Conservation (phyloP, 1,140 invertebrate genomes). For the Lepidurus apus region DNA sequence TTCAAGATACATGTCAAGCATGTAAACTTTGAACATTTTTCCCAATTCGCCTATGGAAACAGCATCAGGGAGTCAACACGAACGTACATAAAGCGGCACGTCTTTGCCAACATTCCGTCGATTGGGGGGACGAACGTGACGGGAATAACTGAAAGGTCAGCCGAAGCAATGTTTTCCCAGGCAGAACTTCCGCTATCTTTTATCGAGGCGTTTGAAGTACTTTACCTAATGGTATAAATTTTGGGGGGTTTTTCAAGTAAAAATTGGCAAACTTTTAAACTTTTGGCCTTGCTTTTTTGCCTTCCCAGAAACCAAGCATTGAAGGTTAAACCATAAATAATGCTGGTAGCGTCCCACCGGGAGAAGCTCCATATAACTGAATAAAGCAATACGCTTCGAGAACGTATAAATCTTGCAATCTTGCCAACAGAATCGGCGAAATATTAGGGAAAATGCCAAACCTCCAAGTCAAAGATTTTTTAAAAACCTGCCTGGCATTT, state of each 20-base stretch:
- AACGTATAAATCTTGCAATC: too few species aligned
- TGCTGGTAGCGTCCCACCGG: too few species aligned
- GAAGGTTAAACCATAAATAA: too few species aligned
- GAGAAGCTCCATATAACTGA: too few species aligned
- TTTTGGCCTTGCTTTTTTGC: background rate
- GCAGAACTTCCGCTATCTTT: conserved; percentile 4
- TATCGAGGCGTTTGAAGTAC: background rate
- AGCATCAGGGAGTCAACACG: background rate
- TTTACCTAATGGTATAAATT: background rate
- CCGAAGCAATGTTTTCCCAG: background rate
- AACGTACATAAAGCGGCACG: background rate
- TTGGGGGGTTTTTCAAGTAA: background rate
- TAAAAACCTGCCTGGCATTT: too few species aligned
- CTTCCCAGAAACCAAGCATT: too few species aligned
- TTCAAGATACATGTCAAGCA: conserved; percentile 22
- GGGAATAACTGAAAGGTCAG: background rate
- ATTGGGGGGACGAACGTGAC: background rate
- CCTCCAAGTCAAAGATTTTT: too few species aligned
- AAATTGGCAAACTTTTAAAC: background rate
- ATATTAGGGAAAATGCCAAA: too few species aligned
- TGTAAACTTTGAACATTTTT: conserved; percentile 11
- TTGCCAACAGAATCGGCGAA: too few species aligned
- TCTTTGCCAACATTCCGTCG: background rate
- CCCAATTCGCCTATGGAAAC: background rate
- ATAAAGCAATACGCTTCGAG: too few species aligned